Base-by-base conservation (phyloP, 2,797 vertebrate species). In the Neosalanx taihuensis region DNA sequence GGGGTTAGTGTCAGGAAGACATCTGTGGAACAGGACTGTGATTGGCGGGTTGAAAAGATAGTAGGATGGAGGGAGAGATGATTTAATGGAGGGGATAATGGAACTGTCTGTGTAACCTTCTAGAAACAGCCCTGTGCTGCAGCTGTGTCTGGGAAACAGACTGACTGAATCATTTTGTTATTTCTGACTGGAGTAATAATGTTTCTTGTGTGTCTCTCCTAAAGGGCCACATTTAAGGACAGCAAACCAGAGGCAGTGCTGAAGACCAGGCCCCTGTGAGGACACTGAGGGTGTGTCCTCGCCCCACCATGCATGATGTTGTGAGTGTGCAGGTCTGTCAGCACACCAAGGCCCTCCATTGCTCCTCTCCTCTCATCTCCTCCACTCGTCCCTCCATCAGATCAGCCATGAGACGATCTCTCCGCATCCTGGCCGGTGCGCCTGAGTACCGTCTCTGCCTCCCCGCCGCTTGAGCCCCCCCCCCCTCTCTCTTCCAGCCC, bases 391-490 rank as follows among this genome's bases (percentile, higher is more conserved):
- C 30, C 76, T 71, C 41, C 51, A 46, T 63, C 59, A 29, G 49
- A 10, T 84, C 83, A 57, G 80, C 81, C 85, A 94, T 93, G 92
- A 92, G 82, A 81, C 73, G 79, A 82, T 81, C 84, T 41, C 71
- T 78, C 80, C 67, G 83, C 82, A 69, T 77, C 82, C 74, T 37
- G 69, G 83, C 79, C 76, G 67, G 80, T 17, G 77, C 79, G 76
- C 83, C 84, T 78, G 87, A 81, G 80, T 84, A 83, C 83, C 79
- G 86, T 90, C 87, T 77, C 88, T 78, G 23, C 79, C 29, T 41
- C 76, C 80, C 81, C 79, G 86, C 86, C 71, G 86, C 72, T 82
- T 94, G 91, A 94, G 89, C 85, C 82, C 61, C 84, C 83, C 76
- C 26, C 49, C 81, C 64, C 61, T 13, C 67, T 1, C 5, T 12